phyloP scores from a whole-genome alignment of 1,140 invertebrate genomes.

The Asobara japonica region DNA sequence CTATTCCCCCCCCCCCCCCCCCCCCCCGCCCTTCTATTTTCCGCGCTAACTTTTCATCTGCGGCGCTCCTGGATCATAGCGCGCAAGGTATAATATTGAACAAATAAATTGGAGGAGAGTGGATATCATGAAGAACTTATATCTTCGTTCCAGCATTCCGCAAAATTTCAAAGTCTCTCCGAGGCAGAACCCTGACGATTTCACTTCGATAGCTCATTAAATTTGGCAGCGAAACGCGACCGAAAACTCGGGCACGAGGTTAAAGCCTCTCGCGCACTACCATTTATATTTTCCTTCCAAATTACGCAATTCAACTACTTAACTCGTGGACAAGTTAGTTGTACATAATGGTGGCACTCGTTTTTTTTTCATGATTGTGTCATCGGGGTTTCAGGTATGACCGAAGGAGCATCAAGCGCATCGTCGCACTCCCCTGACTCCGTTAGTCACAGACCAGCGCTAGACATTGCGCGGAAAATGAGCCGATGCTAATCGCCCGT shows the following conservation, averaged over 20 bases:
- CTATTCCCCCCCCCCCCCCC: neutral
- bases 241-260: conserved; percentile 32
- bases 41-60: neutral
- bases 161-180: neutral
- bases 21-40: too few relatives aligned
- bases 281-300: conserved; percentile 22
- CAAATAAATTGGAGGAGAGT: too few relatives aligned
- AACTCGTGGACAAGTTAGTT: conserved; percentile 41
- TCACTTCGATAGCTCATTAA: conserved; percentile 26
- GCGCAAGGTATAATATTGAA: too few relatives aligned
- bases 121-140: too few relatives aligned
- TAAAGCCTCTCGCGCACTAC: conserved; percentile 22
- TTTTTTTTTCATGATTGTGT: conserved; percentile 59
- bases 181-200: neutral
- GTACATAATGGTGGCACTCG: conserved; percentile 52
- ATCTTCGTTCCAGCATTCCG: too few relatives aligned
- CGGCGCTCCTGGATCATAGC: too few relatives aligned
- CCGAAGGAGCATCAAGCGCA: conserved; percentile 27
- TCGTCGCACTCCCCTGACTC: conserved; percentile 38
- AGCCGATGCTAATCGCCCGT: neutral
- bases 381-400: conserved; percentile 39
- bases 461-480: conserved; percentile 28
- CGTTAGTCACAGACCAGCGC: conserved; percentile 27
- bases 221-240: conserved; percentile 31
- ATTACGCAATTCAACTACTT: conserved; percentile 34